phyloP scores from a whole-genome alignment of 2,888 invertebrate species.

The Synergus japonicus region DNA sequence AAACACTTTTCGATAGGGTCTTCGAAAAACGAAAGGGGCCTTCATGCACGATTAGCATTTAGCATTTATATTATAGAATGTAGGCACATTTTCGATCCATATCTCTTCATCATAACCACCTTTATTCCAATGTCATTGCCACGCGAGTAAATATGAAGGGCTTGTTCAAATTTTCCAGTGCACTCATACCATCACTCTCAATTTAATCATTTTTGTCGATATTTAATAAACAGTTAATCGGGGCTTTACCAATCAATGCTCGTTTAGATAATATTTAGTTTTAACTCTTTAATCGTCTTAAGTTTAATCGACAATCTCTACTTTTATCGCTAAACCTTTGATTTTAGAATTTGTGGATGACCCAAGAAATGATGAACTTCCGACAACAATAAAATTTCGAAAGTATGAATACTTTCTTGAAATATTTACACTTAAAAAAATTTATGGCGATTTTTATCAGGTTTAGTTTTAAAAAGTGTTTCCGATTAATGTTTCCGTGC shows the following conservation, averaged over 20 bases:
- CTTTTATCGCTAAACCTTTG: background rate
- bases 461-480: background rate
- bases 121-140: slow-evolving; percentile 38
- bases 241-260: background rate
- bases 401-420: background rate
- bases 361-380: background rate
- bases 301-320: background rate
- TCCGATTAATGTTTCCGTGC: slow-evolving; percentile 25
- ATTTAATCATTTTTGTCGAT: background rate
- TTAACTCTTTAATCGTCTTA: background rate
- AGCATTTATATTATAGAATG: slow-evolving; percentile 26
- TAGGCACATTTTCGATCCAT: slow-evolving; percentile 29
- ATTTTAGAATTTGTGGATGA: background rate
- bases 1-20: slow-evolving; percentile 35
- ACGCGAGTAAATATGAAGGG: slow-evolving; percentile 37
- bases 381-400: background rate
- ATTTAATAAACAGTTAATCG: slow-evolving; percentile 14
- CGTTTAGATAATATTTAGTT: too few species aligned
- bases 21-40: slow-evolving; percentile 18
- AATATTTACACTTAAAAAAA: background rate
- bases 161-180: slow-evolving; percentile 27
- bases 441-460: background rate
- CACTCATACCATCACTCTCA: slow-evolving; percentile 10
- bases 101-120: slow-evolving; percentile 39
- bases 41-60: slow-evolving; percentile 38